phyloP scores from a whole-genome alignment of 2,888 invertebrate species.

The Microplitis deprimator region DNA sequence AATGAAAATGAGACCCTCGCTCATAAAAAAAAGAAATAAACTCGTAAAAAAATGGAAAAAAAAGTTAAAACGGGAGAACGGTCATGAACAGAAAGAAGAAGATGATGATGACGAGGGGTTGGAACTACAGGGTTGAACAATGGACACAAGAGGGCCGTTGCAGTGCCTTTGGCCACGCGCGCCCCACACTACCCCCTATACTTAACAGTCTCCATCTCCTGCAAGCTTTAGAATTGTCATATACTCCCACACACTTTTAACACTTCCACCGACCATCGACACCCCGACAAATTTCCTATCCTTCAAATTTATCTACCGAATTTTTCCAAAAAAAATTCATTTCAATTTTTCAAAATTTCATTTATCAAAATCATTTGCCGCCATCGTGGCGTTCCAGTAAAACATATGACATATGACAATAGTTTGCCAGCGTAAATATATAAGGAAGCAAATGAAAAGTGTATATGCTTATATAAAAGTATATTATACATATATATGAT shows the following conservation, averaged over 20 bases:
- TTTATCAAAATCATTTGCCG: background rate
- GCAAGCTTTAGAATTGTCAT: slow-evolving; percentile 65
- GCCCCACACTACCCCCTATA: slow-evolving; percentile 62
- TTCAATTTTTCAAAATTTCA: background rate
- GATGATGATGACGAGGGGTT: slow-evolving; percentile 30
- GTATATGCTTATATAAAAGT: slow-evolving; percentile 6
- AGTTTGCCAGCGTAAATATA: slow-evolving; percentile 5
- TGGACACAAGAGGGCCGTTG: slow-evolving; percentile 68
- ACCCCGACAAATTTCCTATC: slow-evolving; percentile 32
- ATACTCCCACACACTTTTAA: slow-evolving; percentile 37
- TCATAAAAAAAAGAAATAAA: no score
- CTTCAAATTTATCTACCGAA: no score
- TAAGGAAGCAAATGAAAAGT: background rate
- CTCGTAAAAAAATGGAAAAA: no score
- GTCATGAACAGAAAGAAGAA: slow-evolving; percentile 54
- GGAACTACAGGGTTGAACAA: slow-evolving; percentile 61
- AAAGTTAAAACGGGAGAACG: no score
- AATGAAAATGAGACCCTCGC: slow-evolving; percentile 69
- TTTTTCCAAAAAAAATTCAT: no score
- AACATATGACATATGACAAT: slow-evolving; percentile 6
- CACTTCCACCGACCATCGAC: slow-evolving; percentile 37
- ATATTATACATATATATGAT: background rate
- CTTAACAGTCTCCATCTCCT: slow-evolving; percentile 60
- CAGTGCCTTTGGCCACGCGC: slow-evolving; percentile 69
- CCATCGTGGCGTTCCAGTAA: background rate